Conservation (phyloP, 2,113 vertebrate genomes). For the human (Homo sapiens) region DNA sequence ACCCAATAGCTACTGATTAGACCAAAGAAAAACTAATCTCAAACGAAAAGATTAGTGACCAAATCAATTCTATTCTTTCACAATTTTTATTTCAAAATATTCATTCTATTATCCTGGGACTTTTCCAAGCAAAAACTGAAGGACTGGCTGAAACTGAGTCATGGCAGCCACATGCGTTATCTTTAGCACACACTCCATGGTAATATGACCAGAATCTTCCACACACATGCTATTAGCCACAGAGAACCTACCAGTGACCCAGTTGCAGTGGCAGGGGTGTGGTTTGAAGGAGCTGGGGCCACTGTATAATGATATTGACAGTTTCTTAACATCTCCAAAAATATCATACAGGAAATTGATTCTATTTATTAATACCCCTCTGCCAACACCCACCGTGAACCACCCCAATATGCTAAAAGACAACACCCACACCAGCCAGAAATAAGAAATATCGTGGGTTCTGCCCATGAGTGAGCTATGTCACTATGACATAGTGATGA, state of each 20-base stretch:
- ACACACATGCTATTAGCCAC: neutral
- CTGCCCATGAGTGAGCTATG: neutral
- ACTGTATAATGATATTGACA: neutral
- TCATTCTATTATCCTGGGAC: neutral
- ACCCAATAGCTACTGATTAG: neutral
- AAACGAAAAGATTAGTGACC: neutral
- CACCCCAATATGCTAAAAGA: too few relatives aligned
- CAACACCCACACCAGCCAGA: neutral
- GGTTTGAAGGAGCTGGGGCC: neutral
- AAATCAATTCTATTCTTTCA: constrained; percentile 21
- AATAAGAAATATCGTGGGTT: neutral
- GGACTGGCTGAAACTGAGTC: neutral
- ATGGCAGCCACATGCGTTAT: neutral
- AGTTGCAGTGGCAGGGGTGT: neutral
- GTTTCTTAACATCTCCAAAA: neutral
- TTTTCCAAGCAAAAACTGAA: constrained; percentile 14
- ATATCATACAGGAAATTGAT: neutral
- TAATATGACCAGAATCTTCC: neutral
- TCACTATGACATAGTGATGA: neutral
- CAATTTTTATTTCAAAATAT: constrained; percentile 43
- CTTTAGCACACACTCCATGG: neutral
- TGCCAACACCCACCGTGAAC: neutral
- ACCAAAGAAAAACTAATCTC: neutral
- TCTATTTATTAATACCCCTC: neutral
- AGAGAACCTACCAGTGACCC: neutral